Evolutionary conservation across 2,113 vertebrate genomes (phyloP).

Genomic region (Ascaphus truei): DNA sequence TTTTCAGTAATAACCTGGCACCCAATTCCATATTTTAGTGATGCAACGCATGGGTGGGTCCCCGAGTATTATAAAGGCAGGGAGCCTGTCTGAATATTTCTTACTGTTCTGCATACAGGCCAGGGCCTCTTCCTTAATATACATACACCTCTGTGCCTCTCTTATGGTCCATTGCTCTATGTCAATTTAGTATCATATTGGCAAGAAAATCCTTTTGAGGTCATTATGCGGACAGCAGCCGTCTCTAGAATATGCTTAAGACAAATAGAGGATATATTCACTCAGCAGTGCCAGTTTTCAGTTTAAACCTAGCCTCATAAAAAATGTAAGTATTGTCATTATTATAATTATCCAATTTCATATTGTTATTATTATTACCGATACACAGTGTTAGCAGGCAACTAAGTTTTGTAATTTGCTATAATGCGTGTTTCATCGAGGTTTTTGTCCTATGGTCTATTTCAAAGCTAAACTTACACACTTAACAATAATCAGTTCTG

Average conservation of each 20-base stretch:
- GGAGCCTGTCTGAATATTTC: constrained; percentile 2
- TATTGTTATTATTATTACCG: constrained; percentile 38
- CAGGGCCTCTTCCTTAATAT: not conserved
- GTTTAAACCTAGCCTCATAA: constrained; percentile 33
- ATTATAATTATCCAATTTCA: constrained; percentile 38
- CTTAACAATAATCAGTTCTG: constrained; percentile 19
- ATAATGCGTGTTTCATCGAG: constrained; percentile 32
- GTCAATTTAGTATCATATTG: constrained; percentile 29
- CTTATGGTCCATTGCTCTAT: constrained; percentile 36
- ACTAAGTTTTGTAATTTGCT: constrained; percentile 32
- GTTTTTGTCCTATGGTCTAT: constrained; percentile 25
- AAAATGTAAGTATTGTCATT: constrained; percentile 35
- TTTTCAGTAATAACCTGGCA: constrained; percentile 4
- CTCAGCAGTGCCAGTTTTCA: constrained; percentile 27
- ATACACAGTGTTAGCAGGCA: constrained; percentile 33
- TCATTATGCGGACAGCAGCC: constrained; percentile 27
- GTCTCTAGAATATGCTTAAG: constrained; percentile 32
- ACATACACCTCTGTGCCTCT: constrained; percentile 18
- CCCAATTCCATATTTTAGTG: constrained; percentile 23
- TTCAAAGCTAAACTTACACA: constrained; percentile 24
- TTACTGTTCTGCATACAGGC: constrained; percentile 24
- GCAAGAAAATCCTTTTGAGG: constrained; percentile 33
- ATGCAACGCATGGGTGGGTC: constrained; percentile 18
- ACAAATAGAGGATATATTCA: not conserved
- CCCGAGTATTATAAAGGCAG: constrained; percentile 16